A percentile compares a stretch with the other conserved stretches of the same genome.
These are phyloP conservation scores for Sceloporus tristichus DNA, from an alignment of 2,113 vertebrate species.

Conservation along the genomic window DNA sequence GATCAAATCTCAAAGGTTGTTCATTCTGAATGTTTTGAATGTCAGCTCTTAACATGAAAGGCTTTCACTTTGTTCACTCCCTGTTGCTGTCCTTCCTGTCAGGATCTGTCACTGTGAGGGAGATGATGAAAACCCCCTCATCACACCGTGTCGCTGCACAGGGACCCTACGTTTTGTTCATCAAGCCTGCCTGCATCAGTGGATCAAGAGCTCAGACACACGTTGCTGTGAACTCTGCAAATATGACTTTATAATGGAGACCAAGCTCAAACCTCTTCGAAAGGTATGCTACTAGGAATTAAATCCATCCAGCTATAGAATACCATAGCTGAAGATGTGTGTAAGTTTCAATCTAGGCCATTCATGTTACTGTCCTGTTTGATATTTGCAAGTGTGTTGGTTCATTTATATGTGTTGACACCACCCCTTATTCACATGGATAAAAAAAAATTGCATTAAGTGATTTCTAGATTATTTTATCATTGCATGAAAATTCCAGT, in stretches of 20 bases:
- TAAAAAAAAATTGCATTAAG: too few species aligned
- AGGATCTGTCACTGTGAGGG: constrained; percentile 99
- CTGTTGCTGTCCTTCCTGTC: constrained; percentile 69
- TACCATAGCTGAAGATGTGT: constrained; percentile 5
- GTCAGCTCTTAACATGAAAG: constrained; percentile 40
- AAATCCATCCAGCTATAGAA: not conserved
- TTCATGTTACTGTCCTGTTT: constrained; percentile 4
- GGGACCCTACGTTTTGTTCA: constrained; percentile 96
- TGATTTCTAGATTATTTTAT: too few species aligned
- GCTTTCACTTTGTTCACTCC: not conserved
- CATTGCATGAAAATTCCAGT: too few species aligned
- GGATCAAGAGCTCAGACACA: constrained; percentile 98
- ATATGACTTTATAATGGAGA: constrained; percentile 98
- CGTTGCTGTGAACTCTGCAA: constrained; percentile 99
- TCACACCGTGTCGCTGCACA: constrained; percentile 94
- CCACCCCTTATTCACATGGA: too few species aligned
- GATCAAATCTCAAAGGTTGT: constrained; percentile 49
- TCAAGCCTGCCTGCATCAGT: constrained; percentile 95
- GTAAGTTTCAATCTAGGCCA: not conserved
- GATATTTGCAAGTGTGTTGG: fast-evolving
- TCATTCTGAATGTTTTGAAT: not conserved
- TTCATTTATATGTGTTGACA: constrained; percentile 21
- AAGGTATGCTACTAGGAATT: constrained; percentile 79
- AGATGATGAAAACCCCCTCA: constrained; percentile 93
- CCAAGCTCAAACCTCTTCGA: constrained; percentile 93